Evolutionary conservation across 2,113 vertebrate genomes (phyloP).

Genomic region (human (Homo sapiens)): GRCh38 chr2:134129001-134129500

Average conservation of each 20-base stretch:
- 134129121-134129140: background rate
- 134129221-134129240: background rate
- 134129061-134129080: background rate
- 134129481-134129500: background rate
- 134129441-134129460: background rate
- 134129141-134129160: background rate
- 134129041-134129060: background rate
- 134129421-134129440: background rate
- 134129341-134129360: background rate
- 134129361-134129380: background rate
- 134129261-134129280: background rate
- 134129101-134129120: background rate
- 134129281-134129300: background rate
- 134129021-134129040: background rate
- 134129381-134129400: background rate
- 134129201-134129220: background rate
- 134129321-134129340: constrained; percentile 3
- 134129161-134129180: background rate
- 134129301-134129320: background rate
- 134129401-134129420: background rate
- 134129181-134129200: background rate
- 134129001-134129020: background rate
- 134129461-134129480: background rate
- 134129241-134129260: background rate
- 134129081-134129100: background rate